These are phyloP conservation scores for Aricia artaxerxes DNA, from an alignment of 2,888 invertebrate genomes.

Conservation along the genomic window DNA sequence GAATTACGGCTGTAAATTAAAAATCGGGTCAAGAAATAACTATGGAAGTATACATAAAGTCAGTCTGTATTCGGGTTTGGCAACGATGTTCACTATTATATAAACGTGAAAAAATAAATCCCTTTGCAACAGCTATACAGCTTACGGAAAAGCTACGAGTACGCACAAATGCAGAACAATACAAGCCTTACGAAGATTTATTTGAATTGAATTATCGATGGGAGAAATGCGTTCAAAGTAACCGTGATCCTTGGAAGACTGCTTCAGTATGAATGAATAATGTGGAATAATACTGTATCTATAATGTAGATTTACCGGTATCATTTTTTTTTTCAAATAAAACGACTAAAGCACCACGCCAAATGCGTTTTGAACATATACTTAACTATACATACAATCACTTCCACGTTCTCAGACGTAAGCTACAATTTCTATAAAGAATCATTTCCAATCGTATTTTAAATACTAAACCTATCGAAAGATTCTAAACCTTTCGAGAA, in stretches of 20 bases:
- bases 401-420: constrained; percentile 43
- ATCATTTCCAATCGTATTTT: constrained; percentile 60
- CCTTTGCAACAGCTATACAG: constrained; percentile 28
- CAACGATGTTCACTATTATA: constrained; percentile 68
- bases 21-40: constrained; percentile 56
- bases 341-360: constrained; percentile 72
- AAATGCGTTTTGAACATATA: constrained; percentile 63
- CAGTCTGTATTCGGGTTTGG: constrained; percentile 77
- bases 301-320: constrained; percentile 50
- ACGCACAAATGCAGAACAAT: constrained; percentile 29
- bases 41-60: constrained; percentile 72
- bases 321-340: constrained; percentile 65
- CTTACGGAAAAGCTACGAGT: constrained; percentile 25
- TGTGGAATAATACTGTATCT: constrained; percentile 66
- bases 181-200: constrained; percentile 25
- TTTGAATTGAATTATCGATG: too few relatives aligned
- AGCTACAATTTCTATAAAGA: constrained; percentile 37
- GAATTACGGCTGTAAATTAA: constrained; percentile 42
- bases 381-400: constrained; percentile 47
- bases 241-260: constrained; percentile 69
- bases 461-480: constrained; percentile 70
- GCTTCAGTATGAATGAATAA: constrained; percentile 63
- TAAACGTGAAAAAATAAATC: constrained; percentile 37
- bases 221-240: constrained; percentile 46
- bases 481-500: constrained; percentile 73